Conservation (phyloP, 2,888 invertebrate species). For the Crocallis elinguaria region DNA sequence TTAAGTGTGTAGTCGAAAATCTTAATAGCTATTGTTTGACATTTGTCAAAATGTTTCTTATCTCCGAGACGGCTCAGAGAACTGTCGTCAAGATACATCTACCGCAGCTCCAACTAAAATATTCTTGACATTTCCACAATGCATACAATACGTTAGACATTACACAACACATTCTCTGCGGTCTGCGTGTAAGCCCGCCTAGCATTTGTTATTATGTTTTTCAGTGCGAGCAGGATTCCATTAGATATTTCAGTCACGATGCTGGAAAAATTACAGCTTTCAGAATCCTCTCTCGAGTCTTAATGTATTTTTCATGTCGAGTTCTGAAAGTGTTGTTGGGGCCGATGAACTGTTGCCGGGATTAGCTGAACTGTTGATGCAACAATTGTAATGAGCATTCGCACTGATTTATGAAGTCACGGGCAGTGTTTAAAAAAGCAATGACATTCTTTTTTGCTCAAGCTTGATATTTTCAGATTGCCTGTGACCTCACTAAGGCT, state of each 20-base stretch:
- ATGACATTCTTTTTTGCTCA: not conserved
- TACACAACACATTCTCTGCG: not conserved
- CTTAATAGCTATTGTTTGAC: too few relatives aligned
- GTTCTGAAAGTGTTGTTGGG: constrained; percentile 25
- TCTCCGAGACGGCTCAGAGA: not conserved
- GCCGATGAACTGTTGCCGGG: constrained; percentile 23
- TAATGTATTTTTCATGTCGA: constrained; percentile 33
- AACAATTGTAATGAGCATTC: constrained; percentile 36
- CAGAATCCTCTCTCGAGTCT: constrained; percentile 24
- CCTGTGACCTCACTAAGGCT: too few relatives aligned
- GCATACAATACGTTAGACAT: constrained; percentile 1
- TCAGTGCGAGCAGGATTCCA: constrained; percentile 13
- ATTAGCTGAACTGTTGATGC: constrained; percentile 34
- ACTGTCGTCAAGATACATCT: not conserved
- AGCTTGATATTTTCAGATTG: not conserved
- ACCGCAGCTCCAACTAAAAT: constrained; percentile 2
- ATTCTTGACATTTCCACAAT: constrained; percentile 11
- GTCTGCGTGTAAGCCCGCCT: not conserved
- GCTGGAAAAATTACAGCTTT: constrained; percentile 28
- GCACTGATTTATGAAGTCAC: constrained; percentile 5
- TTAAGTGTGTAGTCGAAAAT: too few relatives aligned
- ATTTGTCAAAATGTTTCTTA: too few relatives aligned
- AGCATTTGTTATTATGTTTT: constrained; percentile 17
- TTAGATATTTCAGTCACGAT: constrained; percentile 29
- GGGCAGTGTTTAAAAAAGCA: not conserved